A percentile compares a stretch with the other conserved stretches of the same genome.
These are phyloP conservation scores for Cloeon dipterum DNA, from an alignment of 2,888 invertebrate genomes.

Conservation along the genomic window DNA sequence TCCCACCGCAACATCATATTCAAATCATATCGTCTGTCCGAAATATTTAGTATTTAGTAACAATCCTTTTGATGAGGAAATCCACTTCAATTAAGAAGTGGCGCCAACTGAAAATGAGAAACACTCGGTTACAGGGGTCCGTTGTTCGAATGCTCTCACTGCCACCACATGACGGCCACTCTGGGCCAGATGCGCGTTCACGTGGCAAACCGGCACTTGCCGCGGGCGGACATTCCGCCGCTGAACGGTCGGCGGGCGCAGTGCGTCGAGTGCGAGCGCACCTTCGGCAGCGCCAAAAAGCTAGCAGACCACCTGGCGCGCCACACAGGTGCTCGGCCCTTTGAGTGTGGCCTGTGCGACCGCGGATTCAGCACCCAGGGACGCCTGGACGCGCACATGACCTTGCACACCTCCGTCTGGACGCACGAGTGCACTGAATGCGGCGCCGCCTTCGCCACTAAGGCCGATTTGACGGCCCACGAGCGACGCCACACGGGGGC, in stretches of 20 bases:
- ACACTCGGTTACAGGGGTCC: neutral
- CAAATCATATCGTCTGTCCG: no score
- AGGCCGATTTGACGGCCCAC: neutral
- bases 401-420: neutral
- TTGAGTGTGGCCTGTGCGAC: neutral
- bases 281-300: neutral
- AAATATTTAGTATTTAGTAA: no score
- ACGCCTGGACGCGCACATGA: neutral
- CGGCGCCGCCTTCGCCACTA: neutral
- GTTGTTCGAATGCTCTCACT: neutral
- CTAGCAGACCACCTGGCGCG: neutral
- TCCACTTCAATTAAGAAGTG: no score
- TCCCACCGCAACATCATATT: no score
- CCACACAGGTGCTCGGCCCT: neutral
- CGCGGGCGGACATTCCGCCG: neutral
- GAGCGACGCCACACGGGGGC: neutral
- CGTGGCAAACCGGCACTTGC: neutral
- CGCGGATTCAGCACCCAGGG: neutral
- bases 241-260: neutral
- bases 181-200: neutral
- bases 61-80: no score
- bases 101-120: neutral
- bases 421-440: neutral
- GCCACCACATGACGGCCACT: neutral
- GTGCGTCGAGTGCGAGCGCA: neutral